Evolutionary conservation across 2,113 vertebrate genomes (phyloP).

Genomic region (Cisticola juncidis): DNA sequence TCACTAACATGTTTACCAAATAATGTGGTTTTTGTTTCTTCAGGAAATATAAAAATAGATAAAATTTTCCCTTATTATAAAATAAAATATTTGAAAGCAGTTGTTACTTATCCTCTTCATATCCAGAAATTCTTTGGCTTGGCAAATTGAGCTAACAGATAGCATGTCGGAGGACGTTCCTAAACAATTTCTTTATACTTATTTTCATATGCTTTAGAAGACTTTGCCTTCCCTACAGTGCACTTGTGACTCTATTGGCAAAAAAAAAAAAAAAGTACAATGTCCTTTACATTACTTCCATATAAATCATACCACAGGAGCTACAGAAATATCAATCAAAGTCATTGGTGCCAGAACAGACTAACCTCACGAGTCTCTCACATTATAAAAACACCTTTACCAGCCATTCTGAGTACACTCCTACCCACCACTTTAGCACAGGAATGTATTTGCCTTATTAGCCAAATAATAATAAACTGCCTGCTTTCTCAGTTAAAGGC

Average conservation of each 20-base stretch:
- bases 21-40: accelerated
- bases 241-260: background rate
- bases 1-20: background rate
- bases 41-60: background rate
- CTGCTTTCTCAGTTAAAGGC: background rate
- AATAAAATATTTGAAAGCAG: background rate
- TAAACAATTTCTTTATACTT: background rate
- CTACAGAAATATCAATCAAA: background rate
- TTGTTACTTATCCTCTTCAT: background rate
- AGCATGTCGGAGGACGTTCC: background rate
- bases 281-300: background rate
- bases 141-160: background rate
- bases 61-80: background rate
- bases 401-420: background rate
- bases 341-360: background rate
- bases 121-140: background rate
- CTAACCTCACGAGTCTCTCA: background rate
- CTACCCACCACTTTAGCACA: background rate
- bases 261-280: background rate
- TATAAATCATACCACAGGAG: background rate
- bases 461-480: background rate
- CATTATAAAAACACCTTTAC: background rate
- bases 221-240: background rate
- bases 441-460: background rate
- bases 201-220: background rate